Evolutionary conservation across 2,888 invertebrate genomes (phyloP).

Genomic region (Sarcophaga carnaria): DNA sequence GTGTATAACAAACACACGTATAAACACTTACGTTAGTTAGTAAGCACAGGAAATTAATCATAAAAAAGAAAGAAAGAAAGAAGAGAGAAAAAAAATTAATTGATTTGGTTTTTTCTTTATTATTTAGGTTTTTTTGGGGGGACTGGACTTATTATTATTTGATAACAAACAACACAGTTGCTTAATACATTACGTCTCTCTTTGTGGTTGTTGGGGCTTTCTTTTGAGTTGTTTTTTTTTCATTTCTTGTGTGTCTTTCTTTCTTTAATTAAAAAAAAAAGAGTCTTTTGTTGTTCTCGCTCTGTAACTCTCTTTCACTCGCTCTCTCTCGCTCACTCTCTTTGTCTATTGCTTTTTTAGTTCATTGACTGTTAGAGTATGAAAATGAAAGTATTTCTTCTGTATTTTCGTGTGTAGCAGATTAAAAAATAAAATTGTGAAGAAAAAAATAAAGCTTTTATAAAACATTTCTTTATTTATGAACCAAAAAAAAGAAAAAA

Average conservation of each 20-base stretch:
- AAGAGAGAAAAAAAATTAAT: not conserved
- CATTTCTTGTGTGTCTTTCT: too few relatives aligned
- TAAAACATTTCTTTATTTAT: constrained; percentile 18
- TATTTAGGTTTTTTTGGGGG: constrained; percentile 1
- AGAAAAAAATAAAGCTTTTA: not conserved
- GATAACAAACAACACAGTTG: too few relatives aligned
- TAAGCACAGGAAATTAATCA: not conserved
- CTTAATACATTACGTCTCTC: too few relatives aligned
- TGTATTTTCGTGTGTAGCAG: not conserved
- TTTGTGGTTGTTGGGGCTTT: too few relatives aligned
- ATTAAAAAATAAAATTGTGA: constrained; percentile 19
- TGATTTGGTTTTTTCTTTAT: not conserved
- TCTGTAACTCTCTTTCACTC: too few relatives aligned
- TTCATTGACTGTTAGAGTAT: constrained; percentile 22
- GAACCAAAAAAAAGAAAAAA: constrained; percentile 68
- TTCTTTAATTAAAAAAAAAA: too few relatives aligned
- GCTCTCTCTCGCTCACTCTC: not conserved
- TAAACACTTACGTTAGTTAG: too few relatives aligned
- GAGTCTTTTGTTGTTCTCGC: not conserved
- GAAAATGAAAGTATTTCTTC: constrained; percentile 19
- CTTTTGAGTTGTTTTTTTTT: too few relatives aligned
- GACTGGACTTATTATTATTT: too few relatives aligned
- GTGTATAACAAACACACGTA: not conserved
- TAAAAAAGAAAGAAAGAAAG: not conserved
- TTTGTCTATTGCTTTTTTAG: constrained; percentile 5